Conservation (phyloP, 92 coral and sea anemone genomes). For the Paragorgia papillata region DNA sequence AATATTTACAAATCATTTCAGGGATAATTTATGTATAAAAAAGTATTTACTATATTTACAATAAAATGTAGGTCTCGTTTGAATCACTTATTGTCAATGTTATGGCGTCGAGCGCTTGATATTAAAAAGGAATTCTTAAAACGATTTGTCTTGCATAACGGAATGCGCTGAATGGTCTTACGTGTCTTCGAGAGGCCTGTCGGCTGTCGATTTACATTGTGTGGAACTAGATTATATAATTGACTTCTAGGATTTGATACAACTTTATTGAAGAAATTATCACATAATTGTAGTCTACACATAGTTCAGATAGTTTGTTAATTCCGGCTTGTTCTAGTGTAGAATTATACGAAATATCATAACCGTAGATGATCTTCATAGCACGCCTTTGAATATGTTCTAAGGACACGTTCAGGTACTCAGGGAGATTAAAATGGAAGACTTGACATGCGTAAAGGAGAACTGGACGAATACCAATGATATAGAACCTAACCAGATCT, state of each 20-base stretch:
- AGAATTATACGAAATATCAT: constrained; percentile 15
- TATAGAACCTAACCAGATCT: constrained; percentile 38
- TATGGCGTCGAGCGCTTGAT: constrained; percentile 18
- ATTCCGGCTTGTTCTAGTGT: constrained; percentile 26
- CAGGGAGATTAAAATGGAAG: constrained; percentile 48
- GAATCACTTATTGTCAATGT: not conserved
- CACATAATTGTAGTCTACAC: constrained; percentile 36
- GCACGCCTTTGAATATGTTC: constrained; percentile 56
- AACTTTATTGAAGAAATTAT: constrained; percentile 20
- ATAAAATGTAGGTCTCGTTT: no score
- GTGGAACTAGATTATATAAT: constrained; percentile 27
- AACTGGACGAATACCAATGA: constrained; percentile 20
- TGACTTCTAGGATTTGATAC: not conserved
- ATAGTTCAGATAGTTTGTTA: constrained; percentile 15
- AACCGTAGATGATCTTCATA: constrained; percentile 32
- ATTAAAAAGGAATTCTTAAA: constrained; percentile 30
- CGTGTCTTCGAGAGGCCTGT: not conserved
- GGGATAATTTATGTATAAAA: no score
- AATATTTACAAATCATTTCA: no score
- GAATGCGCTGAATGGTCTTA: constrained; percentile 23
- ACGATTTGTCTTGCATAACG: constrained; percentile 23
- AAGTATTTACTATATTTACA: no score
- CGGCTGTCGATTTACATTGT: constrained; percentile 14
- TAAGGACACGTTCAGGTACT: constrained; percentile 40
- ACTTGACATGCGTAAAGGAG: constrained; percentile 55